These are phyloP conservation scores for Saguinus imperator DNA, from an alignment of 2,113 vertebrate species.

Conservation along the genomic window DNA sequence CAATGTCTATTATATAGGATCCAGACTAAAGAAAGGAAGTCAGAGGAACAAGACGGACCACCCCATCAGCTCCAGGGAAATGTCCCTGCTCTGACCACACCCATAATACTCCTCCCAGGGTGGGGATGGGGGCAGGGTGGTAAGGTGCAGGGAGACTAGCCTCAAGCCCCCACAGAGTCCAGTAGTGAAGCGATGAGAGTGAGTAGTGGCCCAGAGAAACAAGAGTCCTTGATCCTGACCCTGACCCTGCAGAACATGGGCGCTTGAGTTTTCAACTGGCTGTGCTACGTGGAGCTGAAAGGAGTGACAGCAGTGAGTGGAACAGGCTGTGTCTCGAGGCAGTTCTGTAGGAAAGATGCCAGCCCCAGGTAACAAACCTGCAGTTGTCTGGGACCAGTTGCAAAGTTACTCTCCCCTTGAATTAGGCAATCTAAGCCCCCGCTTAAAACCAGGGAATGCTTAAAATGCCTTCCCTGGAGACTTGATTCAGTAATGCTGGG, in stretches of 20 bases:
- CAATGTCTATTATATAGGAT: background rate
- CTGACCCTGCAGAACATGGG: background rate
- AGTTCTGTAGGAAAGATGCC: rapidly evolving
- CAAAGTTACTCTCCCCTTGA: background rate
- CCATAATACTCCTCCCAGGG: background rate
- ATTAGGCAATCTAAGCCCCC: background rate
- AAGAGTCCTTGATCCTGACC: background rate
- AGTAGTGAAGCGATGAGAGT: background rate
- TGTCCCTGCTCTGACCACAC: background rate
- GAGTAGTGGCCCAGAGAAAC: background rate
- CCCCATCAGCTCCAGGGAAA: background rate
- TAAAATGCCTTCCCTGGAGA: background rate
- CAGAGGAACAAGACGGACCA: background rate
- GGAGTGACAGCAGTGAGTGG: rapidly evolving
- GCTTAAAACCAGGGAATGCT: background rate
- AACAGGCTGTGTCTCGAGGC: background rate
- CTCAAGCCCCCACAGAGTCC: rapidly evolving
- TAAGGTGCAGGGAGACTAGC: background rate
- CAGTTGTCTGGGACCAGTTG: background rate
- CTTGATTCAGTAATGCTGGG: background rate
- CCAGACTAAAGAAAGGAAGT: background rate
- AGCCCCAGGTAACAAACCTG: background rate
- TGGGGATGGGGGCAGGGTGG: rapidly evolving
- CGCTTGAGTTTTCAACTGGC: no score
- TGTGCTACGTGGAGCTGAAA: rapidly evolving